phyloP scores from a whole-genome alignment of 1,140 invertebrate genomes.

The Laodelphax striatellus region DNA sequence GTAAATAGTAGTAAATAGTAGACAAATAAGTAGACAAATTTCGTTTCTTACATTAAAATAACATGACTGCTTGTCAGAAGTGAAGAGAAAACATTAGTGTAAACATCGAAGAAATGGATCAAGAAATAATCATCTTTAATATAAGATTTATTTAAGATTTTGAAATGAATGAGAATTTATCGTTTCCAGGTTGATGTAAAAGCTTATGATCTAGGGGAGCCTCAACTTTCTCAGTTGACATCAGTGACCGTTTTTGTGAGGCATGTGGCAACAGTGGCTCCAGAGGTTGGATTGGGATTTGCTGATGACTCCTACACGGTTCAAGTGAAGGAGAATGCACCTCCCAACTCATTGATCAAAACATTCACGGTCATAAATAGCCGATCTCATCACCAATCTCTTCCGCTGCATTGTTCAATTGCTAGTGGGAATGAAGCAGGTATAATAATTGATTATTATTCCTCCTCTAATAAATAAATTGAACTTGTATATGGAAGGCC shows the following conservation, averaged over 20 bases:
- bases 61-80: no score
- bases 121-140: no score
- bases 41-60: no score
- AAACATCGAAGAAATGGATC: no score
- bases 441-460: constrained; percentile 22
- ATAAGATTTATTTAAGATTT: background rate
- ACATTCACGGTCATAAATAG: constrained; percentile 63
- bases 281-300: constrained; percentile 65
- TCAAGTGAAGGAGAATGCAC: constrained; percentile 64
- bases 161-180: no score
- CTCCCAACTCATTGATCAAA: constrained; percentile 53
- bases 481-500: background rate
- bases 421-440: constrained; percentile 53
- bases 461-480: background rate
- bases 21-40: no score
- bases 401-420: constrained; percentile 60
- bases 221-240: constrained; percentile 63
- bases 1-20: no score
- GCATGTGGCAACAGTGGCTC: constrained; percentile 52
- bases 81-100: no score
- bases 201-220: constrained; percentile 78
- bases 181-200: constrained; percentile 59
- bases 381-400: constrained; percentile 42
- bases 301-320: constrained; percentile 71
- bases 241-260: constrained; percentile 72